Evolutionary conservation across 2,797 vertebrate species (phyloP).

Genomic region (Trachops cirrhosus): DNA sequence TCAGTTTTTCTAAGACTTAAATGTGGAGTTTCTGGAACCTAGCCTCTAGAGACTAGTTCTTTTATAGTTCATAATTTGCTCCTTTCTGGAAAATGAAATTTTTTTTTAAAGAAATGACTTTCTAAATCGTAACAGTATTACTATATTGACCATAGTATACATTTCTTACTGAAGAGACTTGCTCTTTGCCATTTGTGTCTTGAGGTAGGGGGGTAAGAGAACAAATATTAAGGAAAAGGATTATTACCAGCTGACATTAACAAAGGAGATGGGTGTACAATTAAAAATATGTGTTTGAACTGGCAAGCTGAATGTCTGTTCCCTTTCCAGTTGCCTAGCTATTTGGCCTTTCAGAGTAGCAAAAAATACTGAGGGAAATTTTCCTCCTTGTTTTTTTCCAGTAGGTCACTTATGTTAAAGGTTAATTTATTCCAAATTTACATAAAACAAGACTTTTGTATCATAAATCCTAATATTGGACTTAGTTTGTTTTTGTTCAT

Average conservation of each 20-base stretch:
- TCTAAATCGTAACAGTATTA: slow-evolving; percentile 1
- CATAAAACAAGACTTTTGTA: slow-evolving; percentile 9
- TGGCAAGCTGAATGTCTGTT: background rate
- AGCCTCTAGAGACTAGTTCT: slow-evolving; percentile 13
- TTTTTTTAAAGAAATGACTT: slow-evolving; percentile 32
- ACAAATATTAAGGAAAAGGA: slow-evolving; percentile 5
- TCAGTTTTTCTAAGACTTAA: slow-evolving; percentile 35
- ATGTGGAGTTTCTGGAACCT: slow-evolving; percentile 40
- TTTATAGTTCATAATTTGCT: background rate
- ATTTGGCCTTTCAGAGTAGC: background rate
- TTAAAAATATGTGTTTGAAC: background rate
- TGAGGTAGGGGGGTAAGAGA: background rate
- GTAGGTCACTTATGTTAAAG: background rate
- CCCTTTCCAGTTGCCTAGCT: slow-evolving; percentile 7
- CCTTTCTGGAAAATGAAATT: slow-evolving; percentile 45
- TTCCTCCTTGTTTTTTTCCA: background rate
- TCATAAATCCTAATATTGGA: slow-evolving; percentile 17
- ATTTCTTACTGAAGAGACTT: slow-evolving; percentile 11
- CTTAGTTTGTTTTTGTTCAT: background rate
- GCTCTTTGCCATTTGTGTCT: slow-evolving; percentile 9
- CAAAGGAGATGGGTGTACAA: background rate
- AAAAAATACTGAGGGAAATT: background rate
- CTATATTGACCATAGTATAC: background rate
- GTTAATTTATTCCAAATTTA: slow-evolving; percentile 26
- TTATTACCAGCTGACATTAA: slow-evolving; percentile 3